phyloP scores from a whole-genome alignment of 2,797 vertebrate species.

The Apogon hyalosoma region DNA sequence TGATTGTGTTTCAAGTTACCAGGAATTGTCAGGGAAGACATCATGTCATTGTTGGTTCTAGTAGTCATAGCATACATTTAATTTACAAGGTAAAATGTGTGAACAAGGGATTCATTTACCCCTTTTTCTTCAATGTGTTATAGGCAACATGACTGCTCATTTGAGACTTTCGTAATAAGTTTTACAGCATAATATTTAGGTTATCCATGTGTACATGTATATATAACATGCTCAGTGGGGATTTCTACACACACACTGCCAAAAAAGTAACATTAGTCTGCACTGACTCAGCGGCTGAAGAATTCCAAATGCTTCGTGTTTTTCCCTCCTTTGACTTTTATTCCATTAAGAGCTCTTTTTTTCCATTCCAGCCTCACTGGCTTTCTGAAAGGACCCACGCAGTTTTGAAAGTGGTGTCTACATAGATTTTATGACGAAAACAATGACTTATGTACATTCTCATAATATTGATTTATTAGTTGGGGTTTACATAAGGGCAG shows the following conservation, averaged over 20 bases:
- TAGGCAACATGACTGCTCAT: constrained; percentile 32
- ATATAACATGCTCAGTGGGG: constrained; percentile 18
- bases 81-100: constrained; percentile 6
- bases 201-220: not conserved
- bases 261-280: constrained; percentile 71
- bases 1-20: constrained; percentile 35
- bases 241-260: constrained; percentile 48
- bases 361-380: constrained; percentile 54
- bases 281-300: constrained; percentile 73
- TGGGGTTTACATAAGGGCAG: constrained; percentile 18
- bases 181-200: constrained; percentile 38
- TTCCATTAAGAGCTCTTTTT: constrained; percentile 72
- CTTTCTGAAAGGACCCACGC: constrained; percentile 37
- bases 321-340: constrained; percentile 67
- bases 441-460: constrained; percentile 24
- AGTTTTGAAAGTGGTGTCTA: constrained; percentile 33
- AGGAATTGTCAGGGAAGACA: constrained; percentile 21
- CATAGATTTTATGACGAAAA: constrained; percentile 42
- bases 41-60: constrained; percentile 27
- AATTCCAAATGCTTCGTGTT: constrained; percentile 68
- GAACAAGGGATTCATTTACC: constrained; percentile 32
- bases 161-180: constrained; percentile 23
- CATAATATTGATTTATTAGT: constrained; percentile 33
- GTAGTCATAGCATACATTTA: constrained; percentile 34
- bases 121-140: constrained; percentile 4